Conservation (phyloP, 2,797 vertebrate species). For the Amazonetta brasiliensis region DNA sequence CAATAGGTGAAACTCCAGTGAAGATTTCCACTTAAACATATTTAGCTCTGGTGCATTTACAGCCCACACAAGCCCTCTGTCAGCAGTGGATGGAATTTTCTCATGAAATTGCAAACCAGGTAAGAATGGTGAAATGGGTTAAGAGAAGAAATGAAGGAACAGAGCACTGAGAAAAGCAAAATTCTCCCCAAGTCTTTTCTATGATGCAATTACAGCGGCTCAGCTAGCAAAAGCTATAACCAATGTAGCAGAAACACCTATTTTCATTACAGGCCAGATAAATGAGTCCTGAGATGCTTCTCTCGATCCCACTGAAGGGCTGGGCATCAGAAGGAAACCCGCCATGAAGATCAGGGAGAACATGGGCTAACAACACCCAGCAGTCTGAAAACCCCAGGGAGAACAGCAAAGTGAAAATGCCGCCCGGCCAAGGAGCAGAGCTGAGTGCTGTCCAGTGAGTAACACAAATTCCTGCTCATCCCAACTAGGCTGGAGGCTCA, state of each 20-base stretch:
- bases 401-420: neutral
- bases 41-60: neutral
- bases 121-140: conserved; percentile 19
- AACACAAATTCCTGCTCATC: neutral
- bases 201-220: neutral
- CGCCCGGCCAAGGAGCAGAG: neutral
- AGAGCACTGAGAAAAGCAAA: neutral
- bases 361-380: neutral
- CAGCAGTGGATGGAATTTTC: neutral
- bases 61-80: neutral
- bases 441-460: neutral
- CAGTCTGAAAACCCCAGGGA: neutral
- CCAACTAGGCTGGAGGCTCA: neutral
- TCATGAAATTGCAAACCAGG: conserved; percentile 1
- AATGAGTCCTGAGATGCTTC: neutral
- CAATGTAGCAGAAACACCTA: neutral
- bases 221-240: neutral
- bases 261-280: neutral
- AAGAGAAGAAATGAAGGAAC: neutral
- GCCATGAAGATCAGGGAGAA: neutral
- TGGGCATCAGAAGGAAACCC: neutral
- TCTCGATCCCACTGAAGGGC: neutral
- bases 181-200: neutral
- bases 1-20: neutral
- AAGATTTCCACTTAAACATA: neutral